Base-by-base conservation (phyloP, 2,113 vertebrate genomes). In the Globicephala melas region DNA sequence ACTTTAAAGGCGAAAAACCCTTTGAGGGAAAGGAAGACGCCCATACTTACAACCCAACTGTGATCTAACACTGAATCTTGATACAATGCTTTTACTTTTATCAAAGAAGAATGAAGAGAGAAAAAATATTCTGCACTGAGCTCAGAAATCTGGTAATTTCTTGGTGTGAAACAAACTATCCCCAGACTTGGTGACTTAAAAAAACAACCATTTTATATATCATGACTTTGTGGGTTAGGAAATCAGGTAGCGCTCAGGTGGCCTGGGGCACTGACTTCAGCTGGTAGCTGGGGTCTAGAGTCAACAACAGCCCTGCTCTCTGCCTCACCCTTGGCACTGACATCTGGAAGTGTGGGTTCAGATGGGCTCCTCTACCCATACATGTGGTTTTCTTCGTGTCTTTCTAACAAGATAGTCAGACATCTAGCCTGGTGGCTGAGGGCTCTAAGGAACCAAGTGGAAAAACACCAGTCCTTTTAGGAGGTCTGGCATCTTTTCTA, bases 321-420 rank as follows among this genome's bases (percentile, higher is more conserved):
- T 55, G 18, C 18, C 41, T 60, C 2, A 28, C 4, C 20, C 8
- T 50, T 55, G 68, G 70, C 8, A n/a, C 12, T 70, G 50, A 33
- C 23, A n/a, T 60, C 6, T 6, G 25, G 26, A 60, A 18, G 10
- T 76, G 15, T 47, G 6, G 21, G 2, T 53, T 41, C 33, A 62
- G 33, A 47, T 33, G n/a, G 8, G 28, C 1, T 20, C 1, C 21
- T 55, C 9, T 31, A 4, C 21, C 10, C 21, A 0, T 2, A 0
- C 6, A 0, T 15, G 25, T 18, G 2, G 9, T 74, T 25, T 55
- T 15, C 36, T 55, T 2, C 41, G 26, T 21, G 21, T 44, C 20
- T 71, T 86, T 68, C 58, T 21, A 74, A 4, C 8, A 36, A 47
- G 10, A 4, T 50, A 68, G 47, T 74, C 82, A 79, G 25, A 53